Conservation (phyloP, 2,888 invertebrate genomes). For the Archips crataeganus region DNA sequence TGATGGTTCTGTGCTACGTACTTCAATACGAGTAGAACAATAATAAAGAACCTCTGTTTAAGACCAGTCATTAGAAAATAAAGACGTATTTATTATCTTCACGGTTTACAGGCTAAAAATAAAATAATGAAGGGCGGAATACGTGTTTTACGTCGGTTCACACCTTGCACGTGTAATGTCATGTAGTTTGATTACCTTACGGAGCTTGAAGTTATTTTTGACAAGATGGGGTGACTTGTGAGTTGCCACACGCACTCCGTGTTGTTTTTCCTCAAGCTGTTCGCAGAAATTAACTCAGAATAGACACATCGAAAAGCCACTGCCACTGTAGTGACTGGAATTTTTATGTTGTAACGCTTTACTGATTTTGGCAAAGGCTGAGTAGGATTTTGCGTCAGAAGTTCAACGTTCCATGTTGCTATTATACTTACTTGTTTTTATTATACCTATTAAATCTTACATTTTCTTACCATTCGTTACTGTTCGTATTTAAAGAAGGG, state of each 20-base stretch:
- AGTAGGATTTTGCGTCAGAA: too few species aligned
- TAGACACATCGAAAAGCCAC: slow-evolving; percentile 16
- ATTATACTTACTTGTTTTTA: neutral
- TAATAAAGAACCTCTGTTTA: slow-evolving; percentile 56
- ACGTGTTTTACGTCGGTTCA: slow-evolving; percentile 72
- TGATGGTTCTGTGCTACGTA: neutral
- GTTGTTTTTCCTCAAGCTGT: slow-evolving; percentile 34
- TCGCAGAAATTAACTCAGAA: slow-evolving; percentile 37
- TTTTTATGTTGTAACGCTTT: neutral
- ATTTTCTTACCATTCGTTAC: neutral
- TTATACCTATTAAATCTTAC: neutral
- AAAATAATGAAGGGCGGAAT: slow-evolving; percentile 71
- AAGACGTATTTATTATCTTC: slow-evolving; percentile 70
- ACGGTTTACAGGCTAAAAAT: slow-evolving; percentile 69
- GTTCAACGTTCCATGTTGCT: too few species aligned
- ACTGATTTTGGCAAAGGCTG: neutral
- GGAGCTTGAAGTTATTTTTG: slow-evolving; percentile 67
- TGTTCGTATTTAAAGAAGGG: too few species aligned
- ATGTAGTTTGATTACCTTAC: slow-evolving; percentile 74
- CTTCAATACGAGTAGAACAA: slow-evolving; percentile 22
- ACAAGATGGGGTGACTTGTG: slow-evolving; percentile 55
- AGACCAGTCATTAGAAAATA: slow-evolving; percentile 63
- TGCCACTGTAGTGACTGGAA: slow-evolving; percentile 3
- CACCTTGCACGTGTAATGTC: slow-evolving; percentile 81
- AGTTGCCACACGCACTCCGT: slow-evolving; percentile 46